Conservation (phyloP, 2,113 vertebrate genomes). For the Gallinago undulata region DNA sequence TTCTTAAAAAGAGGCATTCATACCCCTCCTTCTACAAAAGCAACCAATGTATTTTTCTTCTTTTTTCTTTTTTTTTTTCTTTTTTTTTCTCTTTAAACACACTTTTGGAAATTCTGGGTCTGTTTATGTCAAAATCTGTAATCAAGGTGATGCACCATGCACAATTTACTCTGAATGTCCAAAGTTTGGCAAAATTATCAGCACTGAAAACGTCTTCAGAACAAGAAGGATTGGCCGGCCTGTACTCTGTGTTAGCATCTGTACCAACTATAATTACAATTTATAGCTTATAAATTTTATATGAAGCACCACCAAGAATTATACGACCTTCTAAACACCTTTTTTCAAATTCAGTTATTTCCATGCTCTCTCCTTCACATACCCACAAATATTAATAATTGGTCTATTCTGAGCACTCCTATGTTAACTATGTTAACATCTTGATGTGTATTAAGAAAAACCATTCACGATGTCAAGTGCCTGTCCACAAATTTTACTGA, state of each 20-base stretch:
- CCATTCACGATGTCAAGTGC: not conserved
- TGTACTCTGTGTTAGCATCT: not conserved
- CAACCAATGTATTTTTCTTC: no score
- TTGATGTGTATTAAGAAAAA: not conserved
- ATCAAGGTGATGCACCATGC: not conserved
- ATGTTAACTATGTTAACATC: not conserved
- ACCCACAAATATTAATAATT: not conserved
- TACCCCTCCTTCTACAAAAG: not conserved
- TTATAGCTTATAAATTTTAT: not conserved
- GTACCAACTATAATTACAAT: not conserved
- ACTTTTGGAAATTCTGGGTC: not conserved
- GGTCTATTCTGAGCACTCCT: not conserved
- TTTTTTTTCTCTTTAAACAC: fast-evolving
- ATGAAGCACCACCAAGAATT: not conserved
- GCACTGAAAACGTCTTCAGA: not conserved
- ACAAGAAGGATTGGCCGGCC: not conserved
- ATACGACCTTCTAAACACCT: not conserved
- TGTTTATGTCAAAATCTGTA: not conserved
- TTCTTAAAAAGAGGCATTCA: not conserved
- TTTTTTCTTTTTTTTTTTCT: fast-evolving
- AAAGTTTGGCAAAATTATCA: not conserved
- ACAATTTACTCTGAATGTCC: not conserved
- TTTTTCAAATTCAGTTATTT: not conserved
- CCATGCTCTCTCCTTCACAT: not conserved
- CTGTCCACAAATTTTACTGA: not conserved